Evolutionary conservation across 2,888 invertebrate species (phyloP).

Genomic region (Busseola fusca): DNA sequence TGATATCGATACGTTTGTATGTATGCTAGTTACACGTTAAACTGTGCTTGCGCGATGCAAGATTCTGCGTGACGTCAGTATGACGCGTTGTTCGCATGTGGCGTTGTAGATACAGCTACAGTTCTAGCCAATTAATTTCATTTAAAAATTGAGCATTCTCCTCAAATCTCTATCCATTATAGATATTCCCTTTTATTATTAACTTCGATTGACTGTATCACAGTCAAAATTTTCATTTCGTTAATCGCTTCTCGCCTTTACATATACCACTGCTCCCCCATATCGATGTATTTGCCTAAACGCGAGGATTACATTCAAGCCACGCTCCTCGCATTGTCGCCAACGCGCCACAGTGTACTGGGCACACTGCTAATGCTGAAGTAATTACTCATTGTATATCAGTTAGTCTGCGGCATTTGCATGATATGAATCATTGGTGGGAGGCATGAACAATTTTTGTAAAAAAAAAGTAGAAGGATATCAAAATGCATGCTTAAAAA

Average conservation of each 20-base stretch:
- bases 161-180: too few relatives aligned
- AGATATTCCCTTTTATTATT: neutral
- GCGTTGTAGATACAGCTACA: too few relatives aligned
- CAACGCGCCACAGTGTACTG: constrained; percentile 32
- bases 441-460: neutral
- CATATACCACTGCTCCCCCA: neutral
- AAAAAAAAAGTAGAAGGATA: neutral
- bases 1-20: too few relatives aligned
- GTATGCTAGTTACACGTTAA: too few relatives aligned
- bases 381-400: constrained; percentile 60
- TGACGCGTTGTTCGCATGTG: too few relatives aligned
- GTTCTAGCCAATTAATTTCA: neutral
- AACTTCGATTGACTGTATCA: neutral
- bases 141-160: neutral
- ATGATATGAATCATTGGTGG: constrained; percentile 44
- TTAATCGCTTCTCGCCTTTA: neutral
- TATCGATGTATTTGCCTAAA: constrained; percentile 61
- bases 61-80: too few relatives aligned
- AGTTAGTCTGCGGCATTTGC: constrained; percentile 47
- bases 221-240: too few relatives aligned
- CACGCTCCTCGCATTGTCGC: constrained; percentile 55
- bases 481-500: neutral
- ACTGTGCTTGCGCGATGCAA: too few relatives aligned
- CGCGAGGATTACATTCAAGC: constrained; percentile 57
- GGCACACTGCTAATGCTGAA: constrained; percentile 48